Conservation (phyloP, 2,113 vertebrate genomes). For the Actenoides lindsayi region DNA sequence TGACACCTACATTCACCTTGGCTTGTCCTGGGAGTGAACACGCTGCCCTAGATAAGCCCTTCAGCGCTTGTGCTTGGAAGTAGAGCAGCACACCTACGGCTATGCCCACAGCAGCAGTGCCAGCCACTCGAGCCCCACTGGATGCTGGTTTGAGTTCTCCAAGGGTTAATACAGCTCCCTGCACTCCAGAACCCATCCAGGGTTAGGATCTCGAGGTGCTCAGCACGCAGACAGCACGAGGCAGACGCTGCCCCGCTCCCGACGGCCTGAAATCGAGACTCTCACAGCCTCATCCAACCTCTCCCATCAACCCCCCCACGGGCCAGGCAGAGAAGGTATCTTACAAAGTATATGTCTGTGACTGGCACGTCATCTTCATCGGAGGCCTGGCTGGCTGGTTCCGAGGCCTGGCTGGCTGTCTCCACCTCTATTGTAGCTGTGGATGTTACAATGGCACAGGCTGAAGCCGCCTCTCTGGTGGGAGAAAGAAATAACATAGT, state of each 20-base stretch:
- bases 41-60: background rate
- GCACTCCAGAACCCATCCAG: background rate
- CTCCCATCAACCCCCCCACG: background rate
- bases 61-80: background rate
- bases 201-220: background rate
- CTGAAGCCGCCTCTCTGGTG: slow-evolving; percentile 79
- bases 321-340: slow-evolving; percentile 46
- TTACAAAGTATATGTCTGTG: slow-evolving; percentile 97
- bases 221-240: fast-evolving
- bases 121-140: background rate
- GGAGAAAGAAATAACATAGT: background rate
- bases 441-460: slow-evolving; percentile 60
- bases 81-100: background rate
- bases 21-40: background rate
- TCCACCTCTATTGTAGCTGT: slow-evolving; percentile 79
- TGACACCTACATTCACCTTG: background rate
- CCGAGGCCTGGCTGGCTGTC: slow-evolving; percentile 86
- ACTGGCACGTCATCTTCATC: slow-evolving; percentile 92
- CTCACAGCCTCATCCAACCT: background rate
- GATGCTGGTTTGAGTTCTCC: background rate
- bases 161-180: background rate
- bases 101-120: background rate
- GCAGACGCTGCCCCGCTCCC: background rate
- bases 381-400: slow-evolving; percentile 92
- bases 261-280: background rate